Evolutionary conservation across 2,888 invertebrate genomes (phyloP), one percentile per base, ranked within the genome.

Genomic region (Tuta absoluta): DNA sequence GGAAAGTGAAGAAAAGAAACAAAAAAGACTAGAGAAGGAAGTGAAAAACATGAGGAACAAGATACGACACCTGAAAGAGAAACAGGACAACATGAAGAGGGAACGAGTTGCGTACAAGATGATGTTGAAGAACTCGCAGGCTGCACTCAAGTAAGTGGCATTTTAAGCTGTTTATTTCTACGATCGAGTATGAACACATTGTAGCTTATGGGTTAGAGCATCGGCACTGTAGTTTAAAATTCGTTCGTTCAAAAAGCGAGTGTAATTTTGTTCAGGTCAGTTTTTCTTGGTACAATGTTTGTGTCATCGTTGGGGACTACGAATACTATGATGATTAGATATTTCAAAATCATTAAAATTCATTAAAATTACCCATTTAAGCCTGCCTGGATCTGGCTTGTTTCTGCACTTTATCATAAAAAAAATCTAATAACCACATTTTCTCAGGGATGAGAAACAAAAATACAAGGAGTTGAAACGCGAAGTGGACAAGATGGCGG

Each of bases 401-500:
- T n/a, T n/a, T n/a, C n/a, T n/a, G n/a, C n/a, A n/a, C n/a, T n/a
- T n/a, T n/a, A n/a, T n/a, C n/a, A n/a, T n/a, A n/a, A n/a, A n/a
- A n/a, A n/a, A n/a, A n/a, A 2, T 49, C 17, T 19, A 19, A 49
- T 19, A 17, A 1, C 10, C 17, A 7, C 10, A 33, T 33, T 37
- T 59, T 75, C 75, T 65, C 75, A 94, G 94, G 74, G 95, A 95
- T 49, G 97, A 96, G 75, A 96, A 95, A 78, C 95, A 95, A 76
- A 96, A 96, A 85, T 96, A 95, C 85, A 96, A 95, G 78, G 94
- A 94, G 72, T 85, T 97, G 51, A 96, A 97, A 81, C 96, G 96
- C 71, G 97, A 97, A 88, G 97, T 97, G 11, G 96, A 97, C 78
- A 97, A 97, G 87, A 97, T 97, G 97, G 97, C 97, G 0, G 95